Base-by-base conservation (phyloP, 2,797 vertebrate genomes). In the Falco biarmicus region DNA sequence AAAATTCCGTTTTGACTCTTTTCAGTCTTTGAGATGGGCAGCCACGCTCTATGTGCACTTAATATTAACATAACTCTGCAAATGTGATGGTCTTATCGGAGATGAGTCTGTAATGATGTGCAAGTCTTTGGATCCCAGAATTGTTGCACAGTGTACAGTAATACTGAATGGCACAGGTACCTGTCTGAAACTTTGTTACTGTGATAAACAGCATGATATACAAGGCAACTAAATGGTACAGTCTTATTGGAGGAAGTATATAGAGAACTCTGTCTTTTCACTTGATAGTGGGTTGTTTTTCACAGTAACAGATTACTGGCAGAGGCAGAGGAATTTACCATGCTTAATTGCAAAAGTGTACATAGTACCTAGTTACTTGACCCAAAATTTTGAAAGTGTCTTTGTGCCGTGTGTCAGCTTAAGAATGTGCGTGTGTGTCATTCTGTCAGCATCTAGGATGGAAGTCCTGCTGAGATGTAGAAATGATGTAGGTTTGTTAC, bases 221-320 rank as follows among this genome's bases (percentile, higher is more conserved):
- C 4, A 10, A 29, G 39, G 24, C 39, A 37, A 4, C 31, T 32
- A 22, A 45, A 39, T 13, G 22, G 32, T 29, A 8, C 22, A 3
- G 19, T 18, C 14, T n/a, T 29, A 24, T 3, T 0, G 2, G 19
- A 29, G 51, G 32, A 53, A 15, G 28, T 31, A 14, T 16, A 5
- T 11, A 28, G 28, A 56, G 21, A 10, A 10, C 24, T 13, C 29
- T 31, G 0, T 37, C 34, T 28, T 39, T 69, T 41, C 75, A 14
- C 63, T 57, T 17, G 25, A 4, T 9, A 32, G 56, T 10, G 19
- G 57, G 4, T 69, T 63, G 20, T n/a, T 78, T 48, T 60, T 39
- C 39, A 47, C 59, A 53, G 1, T 45, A 51, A 22, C 6, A 22
- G 15, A 28, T 45, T 37, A 43, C 10, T n/a, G 48, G 26, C 20